Evolutionary conservation across 2,888 invertebrate species (phyloP).

Genomic region (Chalcosyrphus nemorum): DNA sequence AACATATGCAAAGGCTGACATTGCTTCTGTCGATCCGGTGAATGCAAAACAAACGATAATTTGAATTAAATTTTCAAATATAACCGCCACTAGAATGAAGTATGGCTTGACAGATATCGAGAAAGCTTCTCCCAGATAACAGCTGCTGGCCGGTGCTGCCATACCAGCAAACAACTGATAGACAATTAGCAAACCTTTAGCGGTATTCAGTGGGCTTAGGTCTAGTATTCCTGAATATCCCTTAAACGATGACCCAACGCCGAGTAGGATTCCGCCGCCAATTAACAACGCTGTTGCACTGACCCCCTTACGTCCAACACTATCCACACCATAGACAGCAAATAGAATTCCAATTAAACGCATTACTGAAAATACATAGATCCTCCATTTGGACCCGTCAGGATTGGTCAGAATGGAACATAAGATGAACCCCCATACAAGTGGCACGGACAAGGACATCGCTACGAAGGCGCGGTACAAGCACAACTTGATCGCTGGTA

Average conservation of each 20-base stretch:
- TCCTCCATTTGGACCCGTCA: not conserved
- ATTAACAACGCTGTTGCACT: slow-evolving; percentile 73
- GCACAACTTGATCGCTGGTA: slow-evolving; percentile 74
- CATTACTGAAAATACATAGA: slow-evolving; percentile 53
- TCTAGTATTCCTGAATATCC: too few species aligned
- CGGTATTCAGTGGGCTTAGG: slow-evolving; percentile 29
- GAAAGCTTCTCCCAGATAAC: slow-evolving; percentile 78
- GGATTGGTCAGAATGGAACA: not conserved
- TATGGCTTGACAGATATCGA: slow-evolving; percentile 76
- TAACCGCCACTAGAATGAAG: slow-evolving; percentile 74
- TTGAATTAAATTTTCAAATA: slow-evolving; percentile 75
- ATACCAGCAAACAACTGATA: slow-evolving; percentile 77
- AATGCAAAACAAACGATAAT: slow-evolving; percentile 24
- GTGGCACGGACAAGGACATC: slow-evolving; percentile 76
- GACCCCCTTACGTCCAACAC: slow-evolving; percentile 75
- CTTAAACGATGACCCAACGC: slow-evolving; percentile 62
- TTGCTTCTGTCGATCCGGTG: not conserved
- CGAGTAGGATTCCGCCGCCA: slow-evolving; percentile 67
- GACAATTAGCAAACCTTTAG: slow-evolving; percentile 63
- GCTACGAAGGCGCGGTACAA: slow-evolving; percentile 75
- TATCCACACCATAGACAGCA: slow-evolving; percentile 72
- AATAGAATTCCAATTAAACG: slow-evolving; percentile 74
- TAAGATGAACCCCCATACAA: slow-evolving; percentile 41
- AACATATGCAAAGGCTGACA: slow-evolving; percentile 73
- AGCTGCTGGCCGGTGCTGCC: slow-evolving; percentile 74